phyloP scores from a whole-genome alignment of 2,888 invertebrate genomes.

The Coelinius sp. region DNA sequence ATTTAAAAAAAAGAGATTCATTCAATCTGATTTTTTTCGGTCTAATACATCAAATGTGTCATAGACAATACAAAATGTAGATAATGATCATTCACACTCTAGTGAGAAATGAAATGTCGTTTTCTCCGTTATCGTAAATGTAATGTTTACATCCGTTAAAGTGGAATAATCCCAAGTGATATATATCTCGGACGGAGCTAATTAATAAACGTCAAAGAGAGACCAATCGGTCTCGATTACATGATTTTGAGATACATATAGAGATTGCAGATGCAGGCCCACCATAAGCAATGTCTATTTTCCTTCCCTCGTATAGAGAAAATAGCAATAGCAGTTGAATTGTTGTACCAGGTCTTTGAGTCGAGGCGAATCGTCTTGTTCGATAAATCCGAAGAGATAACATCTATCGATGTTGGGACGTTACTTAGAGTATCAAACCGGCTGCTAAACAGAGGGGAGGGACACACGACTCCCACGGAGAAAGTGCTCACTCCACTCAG shows the following conservation, averaged over 20 bases:
- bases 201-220: not conserved
- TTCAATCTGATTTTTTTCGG: too few species aligned
- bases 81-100: too few species aligned
- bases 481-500: slow-evolving; percentile 17
- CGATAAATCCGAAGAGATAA: slow-evolving; percentile 15
- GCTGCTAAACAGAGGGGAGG: slow-evolving; percentile 1
- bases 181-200: not conserved
- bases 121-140: not conserved
- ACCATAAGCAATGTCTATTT: not conserved
- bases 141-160: not conserved
- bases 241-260: not conserved
- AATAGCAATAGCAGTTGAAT: not conserved
- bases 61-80: too few species aligned
- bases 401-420: slow-evolving; percentile 21
- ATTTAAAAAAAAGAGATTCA: too few species aligned
- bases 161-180: not conserved
- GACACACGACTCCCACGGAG: slow-evolving; percentile 30
- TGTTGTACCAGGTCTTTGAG: not conserved
- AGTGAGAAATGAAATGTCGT: not conserved
- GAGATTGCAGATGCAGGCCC: not conserved
- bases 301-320: not conserved
- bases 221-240: not conserved
- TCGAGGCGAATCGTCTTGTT: slow-evolving; percentile 9
- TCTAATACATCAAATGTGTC: too few species aligned
- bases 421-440: not conserved